Evolutionary conservation across 2,113 vertebrate species (phyloP).

Genomic region (Gavialis gangeticus): DNA sequence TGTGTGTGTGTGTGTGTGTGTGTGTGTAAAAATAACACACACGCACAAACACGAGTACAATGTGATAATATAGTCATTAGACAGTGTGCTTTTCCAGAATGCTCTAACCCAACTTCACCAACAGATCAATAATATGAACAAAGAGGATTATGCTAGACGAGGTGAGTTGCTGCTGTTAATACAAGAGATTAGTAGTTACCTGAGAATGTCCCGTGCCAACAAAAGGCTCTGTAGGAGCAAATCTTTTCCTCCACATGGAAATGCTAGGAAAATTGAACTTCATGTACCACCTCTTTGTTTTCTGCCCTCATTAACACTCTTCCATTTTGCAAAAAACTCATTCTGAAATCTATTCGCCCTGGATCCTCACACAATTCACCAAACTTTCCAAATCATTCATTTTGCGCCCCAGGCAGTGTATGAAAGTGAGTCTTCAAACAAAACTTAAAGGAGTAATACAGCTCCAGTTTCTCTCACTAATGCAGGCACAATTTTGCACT

Average conservation of each 20-base stretch:
- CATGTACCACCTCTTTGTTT: fast-evolving
- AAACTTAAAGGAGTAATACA: not conserved
- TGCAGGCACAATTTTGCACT: not conserved
- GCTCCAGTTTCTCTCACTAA: not conserved
- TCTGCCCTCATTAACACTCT: not conserved
- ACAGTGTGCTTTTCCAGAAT: constrained; percentile 16
- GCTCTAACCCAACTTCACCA: constrained; percentile 23
- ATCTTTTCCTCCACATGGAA: not conserved
- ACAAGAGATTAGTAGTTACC: not conserved
- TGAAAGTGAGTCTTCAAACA: not conserved
- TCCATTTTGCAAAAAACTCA: not conserved
- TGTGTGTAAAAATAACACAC: too few species aligned
- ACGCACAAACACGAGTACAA: too few species aligned
- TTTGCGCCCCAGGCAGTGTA: not conserved
- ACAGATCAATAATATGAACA: not conserved
- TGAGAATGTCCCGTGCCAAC: not conserved
- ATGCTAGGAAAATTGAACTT: fast-evolving
- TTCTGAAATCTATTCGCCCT: not conserved
- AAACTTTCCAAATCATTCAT: not conserved
- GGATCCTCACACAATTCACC: not conserved
- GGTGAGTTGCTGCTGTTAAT: not conserved
- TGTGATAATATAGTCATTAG: not conserved
- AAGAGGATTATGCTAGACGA: not conserved
- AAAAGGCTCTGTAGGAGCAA: not conserved
- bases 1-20: too few species aligned